Percentiles rank a stretch among this genome's conserved stretches.
Evolutionary conservation across 2,888 invertebrate species (phyloP).

Genomic region (Lycocerus yunnanus): DNA sequence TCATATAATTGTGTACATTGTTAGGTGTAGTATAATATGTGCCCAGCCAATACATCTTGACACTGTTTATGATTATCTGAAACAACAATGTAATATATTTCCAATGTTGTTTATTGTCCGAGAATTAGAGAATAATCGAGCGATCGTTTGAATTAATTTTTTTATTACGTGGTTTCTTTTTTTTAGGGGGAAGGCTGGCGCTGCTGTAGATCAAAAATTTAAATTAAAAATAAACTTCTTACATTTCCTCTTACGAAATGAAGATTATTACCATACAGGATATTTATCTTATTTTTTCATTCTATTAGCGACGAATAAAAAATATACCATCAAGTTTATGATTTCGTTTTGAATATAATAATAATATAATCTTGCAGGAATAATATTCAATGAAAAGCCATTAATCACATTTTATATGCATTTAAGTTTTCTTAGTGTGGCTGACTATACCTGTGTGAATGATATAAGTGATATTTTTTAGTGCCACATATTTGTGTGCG

Average conservation of each 20-base stretch:
- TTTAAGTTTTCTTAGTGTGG: conserved; percentile 39
- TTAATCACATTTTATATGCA: conserved; percentile 44
- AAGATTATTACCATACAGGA: not conserved
- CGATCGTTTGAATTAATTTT: not conserved
- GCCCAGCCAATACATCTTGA: not conserved
- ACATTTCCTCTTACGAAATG: too few relatives aligned
- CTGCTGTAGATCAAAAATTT: too few relatives aligned
- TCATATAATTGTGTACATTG: not conserved
- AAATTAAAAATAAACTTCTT: too few relatives aligned
- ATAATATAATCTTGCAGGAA: not conserved
- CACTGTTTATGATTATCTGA: not conserved
- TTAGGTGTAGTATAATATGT: not conserved
- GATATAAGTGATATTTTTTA: conserved; percentile 33
- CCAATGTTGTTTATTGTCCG: not conserved
- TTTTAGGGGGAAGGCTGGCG: too few relatives aligned
- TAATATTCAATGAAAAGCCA: conserved; percentile 38
- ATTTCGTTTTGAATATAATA: not conserved
- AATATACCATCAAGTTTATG: not conserved
- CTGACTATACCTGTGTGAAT: conserved; percentile 38
- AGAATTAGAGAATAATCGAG: not conserved
- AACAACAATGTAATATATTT: not conserved
- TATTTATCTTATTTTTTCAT: not conserved
- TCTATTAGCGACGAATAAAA: not conserved
- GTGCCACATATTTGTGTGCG: conserved; percentile 41
- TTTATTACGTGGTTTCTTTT: too few relatives aligned